These are phyloP conservation scores for Aythya baeri DNA, from an alignment of 2,113 vertebrate genomes.

Conservation along the genomic window DNA sequence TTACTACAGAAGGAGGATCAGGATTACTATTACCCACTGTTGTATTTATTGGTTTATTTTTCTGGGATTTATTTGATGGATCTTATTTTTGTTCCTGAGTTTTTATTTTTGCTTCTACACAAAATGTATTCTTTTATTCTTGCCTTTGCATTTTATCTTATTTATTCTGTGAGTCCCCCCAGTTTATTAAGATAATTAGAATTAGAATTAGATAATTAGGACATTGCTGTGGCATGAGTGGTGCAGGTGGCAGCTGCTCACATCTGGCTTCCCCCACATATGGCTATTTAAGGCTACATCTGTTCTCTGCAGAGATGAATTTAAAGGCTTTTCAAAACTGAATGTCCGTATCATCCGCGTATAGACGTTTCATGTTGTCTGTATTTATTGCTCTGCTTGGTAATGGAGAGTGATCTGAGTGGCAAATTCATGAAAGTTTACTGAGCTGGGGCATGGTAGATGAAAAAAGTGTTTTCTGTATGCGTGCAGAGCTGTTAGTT, in stretches of 20 bases:
- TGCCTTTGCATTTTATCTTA: not conserved
- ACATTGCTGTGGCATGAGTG: not conserved
- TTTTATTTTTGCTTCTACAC: not conserved
- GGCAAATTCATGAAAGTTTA: not conserved
- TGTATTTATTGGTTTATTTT: not conserved
- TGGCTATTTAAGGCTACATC: not conserved
- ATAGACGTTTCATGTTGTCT: not conserved
- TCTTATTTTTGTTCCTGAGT: not conserved
- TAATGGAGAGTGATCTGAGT: not conserved
- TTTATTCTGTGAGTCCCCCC: not conserved
- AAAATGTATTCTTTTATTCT: not conserved
- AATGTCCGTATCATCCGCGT: not conserved
- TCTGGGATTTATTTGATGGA: not conserved
- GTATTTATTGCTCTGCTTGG: not conserved
- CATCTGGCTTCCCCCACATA: rapidly evolving
- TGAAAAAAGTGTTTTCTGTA: not conserved
- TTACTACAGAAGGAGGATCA: not conserved
- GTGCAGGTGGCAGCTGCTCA: not conserved
- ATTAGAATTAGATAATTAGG: not conserved
- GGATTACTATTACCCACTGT: not conserved
- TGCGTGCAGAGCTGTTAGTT: not conserved
- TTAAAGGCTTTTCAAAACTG: not conserved
- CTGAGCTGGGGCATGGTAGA: not conserved
- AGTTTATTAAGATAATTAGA: not conserved
- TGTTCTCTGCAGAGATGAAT: not conserved